Evolutionary conservation across 2,888 invertebrate species (phyloP), one percentile per base, ranked within the genome.

Genomic region (Ctena decussata): DNA sequence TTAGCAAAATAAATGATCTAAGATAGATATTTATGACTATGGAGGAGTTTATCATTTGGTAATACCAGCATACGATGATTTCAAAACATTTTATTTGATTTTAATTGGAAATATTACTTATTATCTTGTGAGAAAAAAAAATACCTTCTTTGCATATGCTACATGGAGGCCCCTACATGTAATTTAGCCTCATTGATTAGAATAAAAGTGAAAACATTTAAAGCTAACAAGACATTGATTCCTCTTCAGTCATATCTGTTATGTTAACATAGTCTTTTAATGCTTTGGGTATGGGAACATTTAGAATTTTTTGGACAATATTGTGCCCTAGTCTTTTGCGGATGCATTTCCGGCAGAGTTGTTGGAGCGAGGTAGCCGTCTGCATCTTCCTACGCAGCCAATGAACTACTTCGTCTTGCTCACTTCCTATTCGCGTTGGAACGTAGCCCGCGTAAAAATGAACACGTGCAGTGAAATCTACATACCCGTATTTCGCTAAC

Each of bases 211-310:
- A n/a, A 5, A 53, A 18, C 53, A 53, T 53, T 53, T 53, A 18
- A 35, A n/a, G 18, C 65, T 65, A 65, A 65, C 65, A 65, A 32
- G 35, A 65, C 65, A 83, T 80, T 18, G 81, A 75, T 30, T 90
- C 86, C 18, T 88, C 87, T 46, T 92, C 92, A 44, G 86, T 84
- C 76, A 95, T 89, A 77, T 95, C 95, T 75, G 93, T 93, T 46
- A 95, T 93, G 15, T 94, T 87, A 35, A 95, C 91, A 79, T 93
- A 95, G 80, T 95, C 95, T 85, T 95, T 94, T 73, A 95, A 92
- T 32, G 94, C 92, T 77, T 91, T 90, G 0, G 95, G 95, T 82
- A 95, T 92, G 32, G 93, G 94, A 65, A 95, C 89, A 32, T 86
- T 75, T 72, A 93, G 92, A 11, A 95, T 93, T 80, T 94, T 95